Conservation (phyloP, 2,797 vertebrate species). For the Acanthopagrus latus region DNA sequence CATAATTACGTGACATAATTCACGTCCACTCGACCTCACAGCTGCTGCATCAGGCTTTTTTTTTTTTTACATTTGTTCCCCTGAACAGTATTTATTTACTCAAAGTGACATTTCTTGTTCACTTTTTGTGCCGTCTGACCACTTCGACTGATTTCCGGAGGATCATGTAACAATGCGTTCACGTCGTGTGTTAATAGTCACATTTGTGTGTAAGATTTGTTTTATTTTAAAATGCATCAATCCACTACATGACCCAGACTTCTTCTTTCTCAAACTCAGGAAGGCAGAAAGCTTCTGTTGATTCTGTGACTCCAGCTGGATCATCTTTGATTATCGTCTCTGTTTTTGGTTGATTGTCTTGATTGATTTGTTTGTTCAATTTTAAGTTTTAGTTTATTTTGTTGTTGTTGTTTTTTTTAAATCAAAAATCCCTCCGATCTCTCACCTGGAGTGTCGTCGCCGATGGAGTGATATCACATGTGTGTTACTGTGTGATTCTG, state of each 20-base stretch:
- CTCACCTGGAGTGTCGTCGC: neutral
- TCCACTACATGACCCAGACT: neutral
- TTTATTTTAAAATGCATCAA: neutral
- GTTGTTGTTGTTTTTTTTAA: neutral
- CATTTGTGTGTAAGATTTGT: neutral
- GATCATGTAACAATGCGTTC: neutral
- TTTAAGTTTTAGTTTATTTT: neutral
- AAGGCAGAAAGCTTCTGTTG: neutral
- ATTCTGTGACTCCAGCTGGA: neutral
- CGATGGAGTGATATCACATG: neutral
- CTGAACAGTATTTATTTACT: neutral
- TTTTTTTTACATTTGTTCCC: slow-evolving; percentile 28
- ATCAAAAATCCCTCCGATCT: neutral
- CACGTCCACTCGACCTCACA: slow-evolving; percentile 38
- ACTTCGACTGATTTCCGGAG: no score
- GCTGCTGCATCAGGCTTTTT: slow-evolving; percentile 19
- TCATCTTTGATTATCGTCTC: neutral
- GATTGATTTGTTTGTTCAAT: neutral
- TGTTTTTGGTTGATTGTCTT: neutral
- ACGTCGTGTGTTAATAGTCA: neutral
- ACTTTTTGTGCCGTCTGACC: no score
- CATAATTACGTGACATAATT: slow-evolving; percentile 26
- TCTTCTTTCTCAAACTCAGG: neutral
- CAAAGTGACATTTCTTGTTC: neutral
- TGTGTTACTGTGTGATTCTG: neutral